Evolutionary conservation across 2,888 invertebrate species (phyloP).

Genomic region (Limnephilus auricula): DNA sequence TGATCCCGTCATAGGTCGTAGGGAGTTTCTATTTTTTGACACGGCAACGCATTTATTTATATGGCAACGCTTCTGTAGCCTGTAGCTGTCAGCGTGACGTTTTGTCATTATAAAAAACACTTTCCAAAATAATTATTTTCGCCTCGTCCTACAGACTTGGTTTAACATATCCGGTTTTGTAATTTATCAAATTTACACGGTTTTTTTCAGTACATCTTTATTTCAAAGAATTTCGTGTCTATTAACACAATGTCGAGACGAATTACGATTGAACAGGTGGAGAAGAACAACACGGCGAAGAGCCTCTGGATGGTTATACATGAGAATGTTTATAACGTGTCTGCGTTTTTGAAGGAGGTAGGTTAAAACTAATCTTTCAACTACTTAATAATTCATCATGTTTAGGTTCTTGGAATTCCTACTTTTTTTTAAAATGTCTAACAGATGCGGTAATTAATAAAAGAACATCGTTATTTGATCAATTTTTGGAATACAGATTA

Average conservation of each 20-base stretch:
- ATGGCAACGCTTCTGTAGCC: too few relatives aligned
- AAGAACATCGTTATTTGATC: background rate
- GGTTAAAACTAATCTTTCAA: background rate
- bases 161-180: background rate
- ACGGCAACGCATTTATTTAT: too few relatives aligned
- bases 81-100: background rate
- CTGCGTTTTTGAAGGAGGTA: constrained; percentile 87
- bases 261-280: constrained; percentile 78
- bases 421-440: background rate
- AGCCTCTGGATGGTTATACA: constrained; percentile 87
- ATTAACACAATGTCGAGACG: constrained; percentile 22
- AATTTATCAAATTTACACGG: background rate
- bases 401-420: background rate
- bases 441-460: background rate
- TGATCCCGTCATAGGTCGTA: too few relatives aligned
- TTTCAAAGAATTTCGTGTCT: background rate
- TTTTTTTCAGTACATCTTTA: background rate
- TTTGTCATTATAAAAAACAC: background rate
- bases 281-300: constrained; percentile 79
- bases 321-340: constrained; percentile 89
- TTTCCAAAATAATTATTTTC: background rate
- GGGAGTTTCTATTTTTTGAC: too few relatives aligned
- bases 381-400: background rate
- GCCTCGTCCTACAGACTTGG: background rate
- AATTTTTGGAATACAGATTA: background rate